Evolutionary conservation across 1,140 invertebrate genomes (phyloP).

Genomic region (Plectrocnemia conspersa): DNA sequence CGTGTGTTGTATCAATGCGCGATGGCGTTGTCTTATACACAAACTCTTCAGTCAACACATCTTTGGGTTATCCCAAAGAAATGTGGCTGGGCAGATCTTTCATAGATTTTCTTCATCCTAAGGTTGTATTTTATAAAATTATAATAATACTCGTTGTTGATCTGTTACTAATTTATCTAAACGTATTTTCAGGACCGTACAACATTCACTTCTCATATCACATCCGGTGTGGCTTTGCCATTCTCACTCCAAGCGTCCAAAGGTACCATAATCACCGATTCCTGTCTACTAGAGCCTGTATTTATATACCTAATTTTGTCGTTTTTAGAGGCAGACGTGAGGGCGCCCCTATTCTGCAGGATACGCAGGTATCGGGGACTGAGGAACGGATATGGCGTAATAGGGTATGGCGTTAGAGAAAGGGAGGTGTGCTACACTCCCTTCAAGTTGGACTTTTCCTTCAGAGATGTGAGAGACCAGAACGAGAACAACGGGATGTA

Average conservation of each 20-base stretch:
- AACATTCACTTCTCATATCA: conserved; percentile 53
- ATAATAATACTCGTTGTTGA: no score
- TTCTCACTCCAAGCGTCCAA: conserved; percentile 38
- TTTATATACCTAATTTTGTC: neutral
- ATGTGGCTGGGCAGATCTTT: conserved; percentile 83
- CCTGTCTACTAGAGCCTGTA: neutral
- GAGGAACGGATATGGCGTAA: conserved; percentile 46
- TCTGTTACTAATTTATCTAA: no score
- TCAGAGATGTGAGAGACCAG: conserved; percentile 59
- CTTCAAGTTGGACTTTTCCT: conserved; percentile 67
- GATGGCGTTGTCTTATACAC: conserved; percentile 76
- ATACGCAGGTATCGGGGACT: conserved; percentile 48
- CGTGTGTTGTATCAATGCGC: conserved; percentile 73
- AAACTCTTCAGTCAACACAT: conserved; percentile 61
- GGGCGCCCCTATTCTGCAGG: conserved; percentile 41
- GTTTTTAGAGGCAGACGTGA: neutral
- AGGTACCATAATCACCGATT: no score
- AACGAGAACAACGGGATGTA: conserved; percentile 55
- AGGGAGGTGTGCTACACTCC: conserved; percentile 62
- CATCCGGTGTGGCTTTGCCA: conserved; percentile 50
- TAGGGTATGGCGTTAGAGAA: conserved; percentile 59
- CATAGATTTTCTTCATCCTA: conserved; percentile 79
- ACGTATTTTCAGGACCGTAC: conserved; percentile 64
- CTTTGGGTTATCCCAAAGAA: conserved; percentile 76
- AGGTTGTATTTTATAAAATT: no score